Base-by-base conservation (phyloP, 2,113 vertebrate genomes). In the Corapipo altera region DNA sequence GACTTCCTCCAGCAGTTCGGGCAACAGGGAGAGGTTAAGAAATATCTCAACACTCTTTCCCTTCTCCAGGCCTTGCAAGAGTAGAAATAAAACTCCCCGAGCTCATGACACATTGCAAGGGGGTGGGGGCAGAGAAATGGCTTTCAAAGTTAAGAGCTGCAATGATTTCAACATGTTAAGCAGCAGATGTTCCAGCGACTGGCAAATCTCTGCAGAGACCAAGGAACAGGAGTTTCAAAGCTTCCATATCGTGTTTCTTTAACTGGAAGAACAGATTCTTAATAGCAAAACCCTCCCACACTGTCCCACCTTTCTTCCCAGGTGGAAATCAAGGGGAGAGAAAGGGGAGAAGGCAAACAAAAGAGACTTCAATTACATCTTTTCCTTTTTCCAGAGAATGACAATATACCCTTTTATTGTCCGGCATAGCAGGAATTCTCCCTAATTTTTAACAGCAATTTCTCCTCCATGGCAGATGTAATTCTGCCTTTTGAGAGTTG, bases 211-310 rank as follows among this genome's bases (percentile, higher is more conserved):
- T 11, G 15, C n/a, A 65, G 71, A 77, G 66, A 79, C 6, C 4
- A 15, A 57, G 81, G 73, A 78, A 21, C 3, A 19, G 46, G 80
- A 11, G 17, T 35, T 87, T 6, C 69, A 86, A 61, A 95, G 85
- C 41, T 54, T 71, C 83, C 85, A 14, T 23, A 65, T 21, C 24
- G 0, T 14, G 33, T 95, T 95, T 62, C 90, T 37, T 32, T 35
- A 84, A 73, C 35, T 85, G 77, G 62, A 96, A 85, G 58, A 77
- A 59, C 65, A 85, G 91, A 94, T 89, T 92, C 70, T 66, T 70
- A 80, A 88, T 1, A 92, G 37, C 10, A 73, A 73, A 91, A 44
- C 58, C 62, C 88, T 77, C 81, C 93, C 75, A 48, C 43, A 9
- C 12, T 26, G 37, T 44, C 64, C 65, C 78, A 89, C 70, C 43